Evolutionary conservation across 2,888 invertebrate genomes (phyloP), one percentile per base, ranked within the genome.

Genomic region (Bimastos eiseni): DNA sequence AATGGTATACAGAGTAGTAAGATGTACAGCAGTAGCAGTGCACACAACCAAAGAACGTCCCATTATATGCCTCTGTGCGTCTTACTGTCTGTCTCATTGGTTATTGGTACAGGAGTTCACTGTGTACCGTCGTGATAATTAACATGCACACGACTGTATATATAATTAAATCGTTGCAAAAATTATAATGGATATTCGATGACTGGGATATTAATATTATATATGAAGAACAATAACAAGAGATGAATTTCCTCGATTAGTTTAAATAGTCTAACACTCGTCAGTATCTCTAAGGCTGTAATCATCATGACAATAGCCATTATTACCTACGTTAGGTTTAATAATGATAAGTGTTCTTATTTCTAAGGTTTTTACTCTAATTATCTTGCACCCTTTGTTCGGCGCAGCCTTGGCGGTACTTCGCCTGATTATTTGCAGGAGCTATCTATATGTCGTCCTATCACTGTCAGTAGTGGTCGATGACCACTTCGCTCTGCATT

Each of bases 1-100:
- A 90, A 92, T 70, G 92, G 92, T 36, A 90, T 92, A 21, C 83
- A 89, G 38, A 91, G 91, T 36, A 91, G 92, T 44, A 91, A 91
- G 88, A 90, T 91, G 33, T 91, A 92, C 89, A 91, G 92, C 90
- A 86, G 86, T 86, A 34, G 86, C 86, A 19, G 36, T 36, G n/a
- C 70, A 70, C 30, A 17, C n/a, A 70, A n/a, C n/a, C 8, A 6
- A 70, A 70, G 70, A 70, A 70, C 70, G 70, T 70, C 70, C 11
- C 17, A n/a, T 0, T n/a, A 0, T n/a, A 1, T 70, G 70, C 13
- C 70, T 8, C 70, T 70, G 70, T n/a, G 30, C 70, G 70, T n/a
- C 1, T n/a, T 13, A n/a, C 70, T 70, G 2, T 70, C 70, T 70
- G 70, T 70, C 70, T 70, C n/a, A n/a, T n/a, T 70, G n/a, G 70